These are phyloP conservation scores for Cygnus buccinator DNA, from an alignment of 2,113 vertebrate genomes.

Conservation along the genomic window DNA sequence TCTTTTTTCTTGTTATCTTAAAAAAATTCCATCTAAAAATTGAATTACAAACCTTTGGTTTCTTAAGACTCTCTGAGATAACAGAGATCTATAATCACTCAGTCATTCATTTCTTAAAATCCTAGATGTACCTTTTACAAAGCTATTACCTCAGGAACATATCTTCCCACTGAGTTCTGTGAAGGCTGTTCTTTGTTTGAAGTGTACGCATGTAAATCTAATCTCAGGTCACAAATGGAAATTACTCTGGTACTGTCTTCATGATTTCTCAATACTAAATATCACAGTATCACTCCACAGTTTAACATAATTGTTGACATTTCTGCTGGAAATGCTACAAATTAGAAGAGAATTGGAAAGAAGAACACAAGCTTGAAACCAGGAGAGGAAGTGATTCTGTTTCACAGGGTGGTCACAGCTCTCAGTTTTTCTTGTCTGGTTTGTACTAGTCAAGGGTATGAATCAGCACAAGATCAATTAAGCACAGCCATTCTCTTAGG, in stretches of 20 bases:
- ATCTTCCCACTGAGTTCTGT: fast-evolving
- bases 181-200: not conserved
- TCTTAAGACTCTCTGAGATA: constrained; percentile 4
- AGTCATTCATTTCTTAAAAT: constrained; percentile 21
- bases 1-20: constrained; percentile 23
- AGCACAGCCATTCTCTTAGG: not conserved
- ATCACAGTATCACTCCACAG: not conserved
- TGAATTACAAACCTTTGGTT: constrained; percentile 10
- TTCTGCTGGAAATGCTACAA: not conserved
- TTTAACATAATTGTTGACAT: not conserved
- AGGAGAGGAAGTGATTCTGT: not conserved
- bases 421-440: not conserved
- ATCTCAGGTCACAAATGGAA: not conserved
- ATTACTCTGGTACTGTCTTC: not conserved
- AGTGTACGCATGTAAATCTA: not conserved
- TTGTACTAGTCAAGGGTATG: not conserved
- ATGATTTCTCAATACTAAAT: not conserved
- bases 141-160: constrained; percentile 10
- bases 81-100: not conserved
- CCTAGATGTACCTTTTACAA: constrained; percentile 19
- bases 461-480: not conserved
- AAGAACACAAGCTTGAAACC: not conserved
- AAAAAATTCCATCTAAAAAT: constrained; percentile 35
- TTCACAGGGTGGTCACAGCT: not conserved
- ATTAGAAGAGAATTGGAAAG: not conserved